Evolutionary conservation across 2,797 vertebrate genomes (phyloP), one percentile per base, ranked within the genome.

Genomic region (Aulostomus chinensis): DNA sequence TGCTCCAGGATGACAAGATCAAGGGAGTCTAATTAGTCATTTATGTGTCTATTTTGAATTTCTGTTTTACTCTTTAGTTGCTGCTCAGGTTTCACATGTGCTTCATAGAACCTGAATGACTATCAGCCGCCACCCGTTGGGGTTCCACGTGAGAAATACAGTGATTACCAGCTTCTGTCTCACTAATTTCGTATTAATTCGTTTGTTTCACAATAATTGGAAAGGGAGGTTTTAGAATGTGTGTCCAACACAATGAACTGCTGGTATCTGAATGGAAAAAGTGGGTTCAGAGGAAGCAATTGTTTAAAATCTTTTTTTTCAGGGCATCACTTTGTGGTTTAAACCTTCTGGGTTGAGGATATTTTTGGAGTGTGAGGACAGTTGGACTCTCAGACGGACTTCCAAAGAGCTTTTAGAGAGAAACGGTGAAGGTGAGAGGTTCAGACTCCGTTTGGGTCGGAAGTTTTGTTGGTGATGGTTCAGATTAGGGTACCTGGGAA

Each of bases 21-120:
- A 17, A 24, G 5, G 10, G 34, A 48, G 24, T 29, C 35, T 34
- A 63, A 72, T 52, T 41, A 47, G 33, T 35, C 38, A 25, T 1
- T 42, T 25, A 10, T 29, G 4, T 41, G 39, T 61, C 29, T 61
- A 10, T 51, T 58, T 58, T 41, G 8, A 47, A 40, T 43, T 43
- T 51, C 7, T 32, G 9, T 69, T 21, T 42, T 39, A 59, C 64
- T 46, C 22, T 26, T 53, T 62, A 52, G 47, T 40, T 65, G 43
- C 60, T 50, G 20, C 62, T 79, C 38, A 60, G 50, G 65, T 70
- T 77, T 75, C 35, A 57, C 62, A 55, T 12, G 17, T 39, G 20
- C 53, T 29, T 18, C 11, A 49, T 5, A 15, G 26, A 63, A 58
- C 37, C 43, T 53, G 40, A 13, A 61, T 57, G 1, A 51, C 24